A percentile compares a stretch with the other conserved stretches of the same genome.
phyloP scores from a whole-genome alignment of 2,113 vertebrate genomes.

The Apodemus sylvaticus region DNA sequence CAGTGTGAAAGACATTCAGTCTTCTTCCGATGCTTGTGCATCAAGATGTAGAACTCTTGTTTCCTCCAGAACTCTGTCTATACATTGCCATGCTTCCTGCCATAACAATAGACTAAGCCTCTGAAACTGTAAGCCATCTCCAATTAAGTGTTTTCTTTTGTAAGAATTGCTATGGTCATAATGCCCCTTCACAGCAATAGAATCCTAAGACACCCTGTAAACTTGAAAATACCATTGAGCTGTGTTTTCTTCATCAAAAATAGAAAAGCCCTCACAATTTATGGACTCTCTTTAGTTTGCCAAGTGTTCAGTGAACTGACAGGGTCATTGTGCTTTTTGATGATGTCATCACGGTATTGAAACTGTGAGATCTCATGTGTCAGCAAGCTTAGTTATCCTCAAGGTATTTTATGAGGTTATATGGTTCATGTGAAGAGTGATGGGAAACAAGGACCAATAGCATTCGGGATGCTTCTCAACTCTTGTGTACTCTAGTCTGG shows the following conservation, averaged over 20 bases:
- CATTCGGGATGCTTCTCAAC: not conserved
- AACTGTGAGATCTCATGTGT: not conserved
- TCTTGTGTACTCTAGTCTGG: not conserved
- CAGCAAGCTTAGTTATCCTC: not conserved
- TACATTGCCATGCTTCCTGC: too few species aligned
- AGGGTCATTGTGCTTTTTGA: not conserved
- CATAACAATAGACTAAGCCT: too few species aligned
- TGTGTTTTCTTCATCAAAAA: constrained; percentile 24
- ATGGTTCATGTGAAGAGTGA: not conserved
- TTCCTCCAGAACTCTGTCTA: too few species aligned
- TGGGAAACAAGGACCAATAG: not conserved
- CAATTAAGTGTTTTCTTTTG: too few species aligned
- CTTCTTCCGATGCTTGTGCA: too few species aligned
- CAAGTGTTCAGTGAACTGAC: not conserved
- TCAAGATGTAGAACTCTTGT: too few species aligned
- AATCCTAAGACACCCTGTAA: not conserved
- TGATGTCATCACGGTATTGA: not conserved
- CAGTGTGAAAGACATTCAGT: too few species aligned
- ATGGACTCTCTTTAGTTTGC: not conserved
- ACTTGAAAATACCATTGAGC: not conserved
- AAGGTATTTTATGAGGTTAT: not conserved
- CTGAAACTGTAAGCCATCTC: too few species aligned
- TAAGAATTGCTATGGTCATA: too few species aligned
- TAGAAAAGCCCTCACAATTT: not conserved
- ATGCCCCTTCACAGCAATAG: too few species aligned